Conservation (phyloP, 2,113 vertebrate genomes). For the Hippoglossus stenolepis region DNA sequence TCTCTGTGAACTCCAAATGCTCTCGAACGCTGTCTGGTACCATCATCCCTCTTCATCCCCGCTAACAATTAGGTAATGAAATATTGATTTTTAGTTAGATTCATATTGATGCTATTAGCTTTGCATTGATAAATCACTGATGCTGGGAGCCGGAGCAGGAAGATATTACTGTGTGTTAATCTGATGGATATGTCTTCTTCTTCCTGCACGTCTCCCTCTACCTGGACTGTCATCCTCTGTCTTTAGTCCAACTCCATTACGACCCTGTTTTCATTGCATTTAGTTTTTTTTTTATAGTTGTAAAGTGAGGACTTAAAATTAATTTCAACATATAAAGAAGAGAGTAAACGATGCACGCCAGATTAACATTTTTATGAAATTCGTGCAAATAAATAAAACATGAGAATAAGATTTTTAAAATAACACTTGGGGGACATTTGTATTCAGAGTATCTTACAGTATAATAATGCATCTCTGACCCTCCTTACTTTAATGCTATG, state of each 20-base stretch:
- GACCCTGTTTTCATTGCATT: neutral
- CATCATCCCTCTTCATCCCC: slow-evolving; percentile 99
- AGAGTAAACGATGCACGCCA: neutral
- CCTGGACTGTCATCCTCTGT: neutral
- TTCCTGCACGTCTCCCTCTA: slow-evolving; percentile 64
- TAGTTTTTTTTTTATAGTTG: neutral
- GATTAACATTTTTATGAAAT: no score
- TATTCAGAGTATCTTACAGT: no score
- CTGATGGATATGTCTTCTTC: slow-evolving; percentile 94
- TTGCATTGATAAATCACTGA: slow-evolving; percentile 99
- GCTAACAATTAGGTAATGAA: slow-evolving; percentile 99
- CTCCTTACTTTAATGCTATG: no score
- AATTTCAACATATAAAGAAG: neutral
- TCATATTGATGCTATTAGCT: slow-evolving; percentile 99
- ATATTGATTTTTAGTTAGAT: slow-evolving; percentile 99
- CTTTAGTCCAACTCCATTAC: neutral
- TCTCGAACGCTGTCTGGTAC: slow-evolving; percentile 89
- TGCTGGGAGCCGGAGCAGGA: slow-evolving; percentile 58
- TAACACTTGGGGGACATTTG: no score
- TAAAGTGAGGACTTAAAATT: neutral
- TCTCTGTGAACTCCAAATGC: slow-evolving; percentile 99
- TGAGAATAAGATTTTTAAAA: neutral
- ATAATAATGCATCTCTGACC: no score
- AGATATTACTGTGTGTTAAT: slow-evolving; percentile 96
- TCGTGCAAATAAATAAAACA: neutral